phyloP scores from a whole-genome alignment of 1,140 invertebrate genomes.

The Monochamus saltuarius region DNA sequence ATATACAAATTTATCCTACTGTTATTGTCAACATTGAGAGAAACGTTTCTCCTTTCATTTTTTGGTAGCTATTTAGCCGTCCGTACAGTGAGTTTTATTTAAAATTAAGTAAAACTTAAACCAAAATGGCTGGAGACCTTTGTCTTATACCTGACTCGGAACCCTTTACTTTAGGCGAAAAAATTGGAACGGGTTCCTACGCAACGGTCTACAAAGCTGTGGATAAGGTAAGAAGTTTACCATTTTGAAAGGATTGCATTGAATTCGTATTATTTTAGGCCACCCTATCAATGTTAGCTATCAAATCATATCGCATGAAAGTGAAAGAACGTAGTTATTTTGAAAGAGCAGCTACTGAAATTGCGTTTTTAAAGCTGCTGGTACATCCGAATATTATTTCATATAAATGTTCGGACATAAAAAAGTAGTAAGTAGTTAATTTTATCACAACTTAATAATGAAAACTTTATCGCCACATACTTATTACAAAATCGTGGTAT shows the following conservation, averaged over 20 bases:
- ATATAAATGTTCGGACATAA: constrained; percentile 20
- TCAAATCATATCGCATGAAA: constrained; percentile 10
- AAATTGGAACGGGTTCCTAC: constrained; percentile 8
- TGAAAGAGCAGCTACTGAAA: constrained; percentile 18
- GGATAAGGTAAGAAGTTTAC: constrained; percentile 3
- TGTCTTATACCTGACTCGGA: no score
- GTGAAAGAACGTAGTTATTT: background rate
- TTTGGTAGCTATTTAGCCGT: no score
- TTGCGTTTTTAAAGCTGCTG: constrained; percentile 19
- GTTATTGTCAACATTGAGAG: no score
- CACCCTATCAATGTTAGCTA: constrained; percentile 3
- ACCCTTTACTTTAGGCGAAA: no score
- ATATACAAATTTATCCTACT: no score
- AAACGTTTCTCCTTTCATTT: no score
- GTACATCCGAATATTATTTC: constrained; percentile 16
- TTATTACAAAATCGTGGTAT: background rate
- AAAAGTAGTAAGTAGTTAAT: constrained; percentile 16
- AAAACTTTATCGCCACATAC: no score
- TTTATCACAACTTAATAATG: no score
- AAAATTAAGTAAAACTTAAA: no score
- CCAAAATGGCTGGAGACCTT: no score
- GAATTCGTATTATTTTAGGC: constrained; percentile 5
- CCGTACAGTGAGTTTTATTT: no score
- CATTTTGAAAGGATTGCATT: background rate
- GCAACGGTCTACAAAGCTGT: constrained; percentile 11